These are phyloP conservation scores for rabbit (Oryctolagus cuniculus) DNA, from an alignment of 2,113 vertebrate genomes.

Conservation along the genomic window mOryCun1.1 NC_091453.1:26328001-26328500, in stretches of 20 bases:
- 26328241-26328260: neutral
- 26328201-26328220: neutral
- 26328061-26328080: neutral
- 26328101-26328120: neutral
- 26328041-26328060: neutral
- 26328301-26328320: neutral
- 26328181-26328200: neutral
- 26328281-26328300: neutral
- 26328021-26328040: constrained; percentile 7
- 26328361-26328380: neutral
- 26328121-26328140: neutral
- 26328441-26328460: neutral
- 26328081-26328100: constrained; percentile 23
- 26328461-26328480: neutral
- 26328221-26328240: neutral
- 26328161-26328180: neutral
- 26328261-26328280: neutral
- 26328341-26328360: neutral
- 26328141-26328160: neutral
- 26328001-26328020: constrained; percentile 36
- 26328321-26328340: neutral
- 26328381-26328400: neutral
- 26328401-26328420: neutral
- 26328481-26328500: neutral
- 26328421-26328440: neutral